Evolutionary conservation across 2,797 vertebrate genomes (phyloP).

Genomic region (Salarias fasciatus): DNA sequence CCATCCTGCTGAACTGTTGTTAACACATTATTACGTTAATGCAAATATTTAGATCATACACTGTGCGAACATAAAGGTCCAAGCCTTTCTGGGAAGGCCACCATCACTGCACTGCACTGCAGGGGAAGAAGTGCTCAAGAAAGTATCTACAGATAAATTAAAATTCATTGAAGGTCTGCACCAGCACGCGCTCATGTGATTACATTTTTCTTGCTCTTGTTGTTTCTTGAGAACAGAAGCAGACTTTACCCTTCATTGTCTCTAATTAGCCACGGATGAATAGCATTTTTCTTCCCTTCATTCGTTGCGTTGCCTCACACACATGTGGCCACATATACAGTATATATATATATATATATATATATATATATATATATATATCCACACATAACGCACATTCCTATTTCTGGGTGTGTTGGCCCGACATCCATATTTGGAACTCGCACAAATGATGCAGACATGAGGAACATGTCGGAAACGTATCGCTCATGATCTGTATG

Average conservation of each 20-base stretch:
- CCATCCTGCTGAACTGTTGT: background rate
- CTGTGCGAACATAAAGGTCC: background rate
- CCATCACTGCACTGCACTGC: too few species aligned
- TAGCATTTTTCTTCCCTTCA: constrained; percentile 55
- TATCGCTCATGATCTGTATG: background rate
- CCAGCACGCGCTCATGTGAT: constrained; percentile 18
- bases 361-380: background rate
- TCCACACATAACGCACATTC: constrained; percentile 7
- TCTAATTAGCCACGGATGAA: constrained; percentile 65
- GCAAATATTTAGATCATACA: background rate
- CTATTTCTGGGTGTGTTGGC: constrained; percentile 50
- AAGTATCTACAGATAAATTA: background rate
- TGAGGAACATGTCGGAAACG: constrained; percentile 7
- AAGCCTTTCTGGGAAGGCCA: too few species aligned
- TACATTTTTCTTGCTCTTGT: constrained; percentile 32
- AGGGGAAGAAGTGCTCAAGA: too few species aligned
- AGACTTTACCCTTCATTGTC: constrained; percentile 52
- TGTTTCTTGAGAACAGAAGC: constrained; percentile 35
- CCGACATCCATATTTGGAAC: constrained; percentile 52
- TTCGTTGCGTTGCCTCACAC: constrained; percentile 25
- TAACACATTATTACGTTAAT: background rate
- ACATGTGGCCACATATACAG: background rate
- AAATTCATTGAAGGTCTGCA: constrained; percentile 19
- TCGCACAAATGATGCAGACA: constrained; percentile 37
- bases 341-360: constrained; percentile 15